Evolutionary conservation across 2,888 invertebrate genomes (phyloP).

Genomic region (Diachrysia chrysitis): DNA sequence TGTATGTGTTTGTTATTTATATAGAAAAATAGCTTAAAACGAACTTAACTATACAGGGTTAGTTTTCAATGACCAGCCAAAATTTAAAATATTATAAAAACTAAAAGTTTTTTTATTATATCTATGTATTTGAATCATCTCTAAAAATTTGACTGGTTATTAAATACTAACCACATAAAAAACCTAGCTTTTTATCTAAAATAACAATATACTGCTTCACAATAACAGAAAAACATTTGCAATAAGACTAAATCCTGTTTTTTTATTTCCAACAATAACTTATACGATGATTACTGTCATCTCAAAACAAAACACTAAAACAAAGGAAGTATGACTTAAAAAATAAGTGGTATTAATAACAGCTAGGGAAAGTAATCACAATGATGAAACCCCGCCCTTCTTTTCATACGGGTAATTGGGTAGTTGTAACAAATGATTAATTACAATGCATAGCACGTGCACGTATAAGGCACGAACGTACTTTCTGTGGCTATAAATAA

Average conservation of each 20-base stretch:
- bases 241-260: neutral
- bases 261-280: constrained; percentile 34
- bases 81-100: too few relatives aligned
- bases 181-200: too few relatives aligned
- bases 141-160: too few relatives aligned
- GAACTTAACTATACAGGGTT: too few relatives aligned
- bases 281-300: constrained; percentile 39
- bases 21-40: too few relatives aligned
- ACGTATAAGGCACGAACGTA: constrained; percentile 44
- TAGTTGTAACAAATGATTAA: constrained; percentile 74
- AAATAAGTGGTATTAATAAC: constrained; percentile 59
- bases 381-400: constrained; percentile 49
- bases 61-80: too few relatives aligned
- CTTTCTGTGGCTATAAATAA: constrained; percentile 52
- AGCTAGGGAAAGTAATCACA: constrained; percentile 47
- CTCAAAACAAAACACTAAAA: constrained; percentile 21
- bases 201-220: too few relatives aligned
- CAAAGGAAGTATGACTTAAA: constrained; percentile 53
- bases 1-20: too few relatives aligned
- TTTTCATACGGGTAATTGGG: constrained; percentile 67
- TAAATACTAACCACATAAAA: too few relatives aligned
- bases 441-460: constrained; percentile 68
- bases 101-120: too few relatives aligned
- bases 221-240: neutral
- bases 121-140: too few relatives aligned